Evolutionary conservation across 2,797 vertebrate species (phyloP).

Genomic region (Alectoris magna): DNA sequence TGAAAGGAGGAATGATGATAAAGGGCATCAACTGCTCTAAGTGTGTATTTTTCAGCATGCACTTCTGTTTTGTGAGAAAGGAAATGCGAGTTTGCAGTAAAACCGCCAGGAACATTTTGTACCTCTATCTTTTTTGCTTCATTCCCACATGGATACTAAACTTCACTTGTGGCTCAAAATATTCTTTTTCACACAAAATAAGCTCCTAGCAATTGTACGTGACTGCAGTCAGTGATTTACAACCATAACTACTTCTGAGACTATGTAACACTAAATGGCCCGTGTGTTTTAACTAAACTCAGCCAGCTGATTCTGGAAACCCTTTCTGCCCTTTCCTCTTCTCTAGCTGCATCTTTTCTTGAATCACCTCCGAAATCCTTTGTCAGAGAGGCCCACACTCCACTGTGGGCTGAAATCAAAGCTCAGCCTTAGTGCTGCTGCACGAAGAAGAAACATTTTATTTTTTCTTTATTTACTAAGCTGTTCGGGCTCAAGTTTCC

Average conservation of each 20-base stretch:
- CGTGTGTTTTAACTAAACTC: neutral
- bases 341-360: neutral
- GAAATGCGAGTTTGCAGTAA: neutral
- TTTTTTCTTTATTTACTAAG: neutral
- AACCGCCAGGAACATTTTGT: neutral
- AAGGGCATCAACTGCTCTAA: neutral
- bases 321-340: neutral
- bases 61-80: neutral
- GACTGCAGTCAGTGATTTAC: neutral
- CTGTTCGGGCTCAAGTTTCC: neutral
- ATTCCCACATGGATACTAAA: neutral
- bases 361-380: neutral
- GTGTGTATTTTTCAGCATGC: neutral
- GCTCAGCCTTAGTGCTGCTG: neutral
- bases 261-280: neutral
- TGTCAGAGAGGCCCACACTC: neutral
- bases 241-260: neutral
- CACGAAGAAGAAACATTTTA: neutral
- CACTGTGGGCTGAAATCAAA: neutral
- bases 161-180: neutral
- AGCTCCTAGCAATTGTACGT: neutral
- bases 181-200: neutral
- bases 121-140: neutral
- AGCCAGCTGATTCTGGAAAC: neutral
- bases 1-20: neutral